Percentiles rank a stretch among this genome's conserved stretches.
Evolutionary conservation across 2,797 vertebrate species (phyloP).

Genomic region (Microcaecilia unicolor): DNA sequence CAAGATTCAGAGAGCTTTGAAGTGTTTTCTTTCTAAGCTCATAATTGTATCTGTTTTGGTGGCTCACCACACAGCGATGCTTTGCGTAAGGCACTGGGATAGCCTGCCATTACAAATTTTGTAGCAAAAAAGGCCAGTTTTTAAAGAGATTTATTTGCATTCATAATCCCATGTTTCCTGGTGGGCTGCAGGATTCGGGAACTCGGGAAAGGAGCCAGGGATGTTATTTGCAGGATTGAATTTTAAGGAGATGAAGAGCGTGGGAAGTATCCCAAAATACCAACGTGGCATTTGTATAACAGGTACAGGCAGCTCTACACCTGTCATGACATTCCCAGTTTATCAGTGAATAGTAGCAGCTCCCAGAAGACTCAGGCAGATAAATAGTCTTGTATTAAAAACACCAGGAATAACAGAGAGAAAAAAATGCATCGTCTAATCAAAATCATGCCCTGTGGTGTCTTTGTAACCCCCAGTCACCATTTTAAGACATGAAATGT

Average conservation of each 20-base stretch:
- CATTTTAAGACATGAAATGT: conserved; percentile 23
- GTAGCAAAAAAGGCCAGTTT: rapidly evolving
- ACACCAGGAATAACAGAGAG: conserved; percentile 26
- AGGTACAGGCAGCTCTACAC: background rate
- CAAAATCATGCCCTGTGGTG: conserved; percentile 11
- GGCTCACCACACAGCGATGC: background rate
- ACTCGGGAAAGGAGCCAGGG: rapidly evolving
- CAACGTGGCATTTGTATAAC: background rate
- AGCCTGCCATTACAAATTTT: too few relatives aligned
- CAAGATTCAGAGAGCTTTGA: too few relatives aligned
- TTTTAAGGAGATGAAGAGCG: background rate
- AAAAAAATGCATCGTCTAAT: conserved; percentile 24
- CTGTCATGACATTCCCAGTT: too few relatives aligned
- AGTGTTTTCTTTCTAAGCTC: too few relatives aligned
- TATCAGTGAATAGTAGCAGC: conserved; percentile 21
- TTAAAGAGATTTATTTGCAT: too few relatives aligned
- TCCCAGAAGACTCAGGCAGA: conserved; percentile 19
- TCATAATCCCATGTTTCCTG: background rate
- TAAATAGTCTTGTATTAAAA: conserved; percentile 18
- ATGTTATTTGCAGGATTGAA: background rate
- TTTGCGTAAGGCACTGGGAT: too few relatives aligned
- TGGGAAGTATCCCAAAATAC: background rate
- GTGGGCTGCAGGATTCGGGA: rapidly evolving
- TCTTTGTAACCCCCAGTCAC: conserved; percentile 22
- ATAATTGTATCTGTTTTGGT: rapidly evolving